Conservation (phyloP, 2,113 vertebrate species). For the Plestiodon gilberti region DNA sequence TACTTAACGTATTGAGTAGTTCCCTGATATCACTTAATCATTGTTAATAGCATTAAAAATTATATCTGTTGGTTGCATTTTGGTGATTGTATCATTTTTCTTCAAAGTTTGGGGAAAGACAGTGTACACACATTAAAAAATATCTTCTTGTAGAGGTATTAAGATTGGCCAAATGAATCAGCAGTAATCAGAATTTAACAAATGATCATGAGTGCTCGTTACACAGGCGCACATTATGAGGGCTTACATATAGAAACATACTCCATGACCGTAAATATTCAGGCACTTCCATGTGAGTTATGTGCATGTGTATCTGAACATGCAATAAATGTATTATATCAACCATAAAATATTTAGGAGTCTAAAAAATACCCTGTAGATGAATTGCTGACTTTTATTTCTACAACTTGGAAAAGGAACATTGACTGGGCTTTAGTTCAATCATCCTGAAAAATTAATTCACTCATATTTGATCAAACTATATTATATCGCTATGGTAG, state of each 20-base stretch:
- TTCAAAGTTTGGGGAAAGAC: too few relatives aligned
- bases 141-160: too few relatives aligned
- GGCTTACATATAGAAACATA: too few relatives aligned
- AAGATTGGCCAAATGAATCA: too few relatives aligned
- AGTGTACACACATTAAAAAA: too few relatives aligned
- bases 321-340: background rate
- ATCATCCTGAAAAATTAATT: background rate
- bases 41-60: background rate
- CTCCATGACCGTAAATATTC: too few relatives aligned
- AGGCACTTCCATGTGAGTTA: too few relatives aligned
- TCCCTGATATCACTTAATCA: background rate
- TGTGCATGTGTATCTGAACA: too few relatives aligned
- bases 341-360: background rate
- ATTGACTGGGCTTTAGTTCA: background rate
- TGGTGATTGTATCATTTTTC: background rate
- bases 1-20: background rate
- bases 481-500: fast-evolving
- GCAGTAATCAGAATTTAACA: too few relatives aligned
- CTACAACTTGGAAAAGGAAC: background rate
- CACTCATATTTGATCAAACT: fast-evolving
- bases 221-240: too few relatives aligned
- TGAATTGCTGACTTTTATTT: background rate
- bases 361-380: background rate
- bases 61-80: background rate
- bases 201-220: too few relatives aligned